Conservation (phyloP, 2,888 invertebrate genomes). For the Agrochola macilenta region DNA sequence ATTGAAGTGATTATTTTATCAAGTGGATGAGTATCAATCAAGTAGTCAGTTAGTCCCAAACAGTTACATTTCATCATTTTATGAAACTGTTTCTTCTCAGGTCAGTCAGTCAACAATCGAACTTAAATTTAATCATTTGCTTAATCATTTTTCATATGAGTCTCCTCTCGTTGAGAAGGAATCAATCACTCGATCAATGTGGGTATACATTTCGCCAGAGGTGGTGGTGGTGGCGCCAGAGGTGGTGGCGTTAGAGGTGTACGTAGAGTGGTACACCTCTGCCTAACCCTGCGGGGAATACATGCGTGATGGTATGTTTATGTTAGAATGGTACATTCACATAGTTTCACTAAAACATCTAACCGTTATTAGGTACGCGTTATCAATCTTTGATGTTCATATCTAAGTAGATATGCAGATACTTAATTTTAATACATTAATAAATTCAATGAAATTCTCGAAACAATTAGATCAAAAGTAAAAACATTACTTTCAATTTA, state of each 20-base stretch:
- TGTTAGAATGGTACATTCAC: neutral
- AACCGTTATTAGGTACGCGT: neutral
- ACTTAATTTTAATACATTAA: neutral
- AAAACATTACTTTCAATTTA: neutral
- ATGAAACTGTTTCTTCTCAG: neutral
- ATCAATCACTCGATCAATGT: neutral
- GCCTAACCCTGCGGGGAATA: no score
- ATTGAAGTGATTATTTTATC: slow-evolving; percentile 4
- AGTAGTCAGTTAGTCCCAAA: neutral
- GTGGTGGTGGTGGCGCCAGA: no score
- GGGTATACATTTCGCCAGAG: no score
- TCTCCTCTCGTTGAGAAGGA: neutral
- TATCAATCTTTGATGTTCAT: neutral
- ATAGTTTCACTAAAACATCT: neutral
- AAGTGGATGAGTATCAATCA: neutral
- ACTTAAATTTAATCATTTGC: neutral
- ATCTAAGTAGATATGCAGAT: neutral
- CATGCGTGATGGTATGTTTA: no score
- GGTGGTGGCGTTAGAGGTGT: no score
- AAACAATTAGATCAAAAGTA: neutral
- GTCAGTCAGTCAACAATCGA: neutral
- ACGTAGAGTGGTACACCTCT: no score
- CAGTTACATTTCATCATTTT: slow-evolving; percentile 5
- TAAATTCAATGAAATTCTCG: neutral
- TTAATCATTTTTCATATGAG: neutral